Evolutionary conservation across 2,797 vertebrate species (phyloP), one percentile per base, ranked within the genome.

Genomic region (Anisognathus igniventris): DNA sequence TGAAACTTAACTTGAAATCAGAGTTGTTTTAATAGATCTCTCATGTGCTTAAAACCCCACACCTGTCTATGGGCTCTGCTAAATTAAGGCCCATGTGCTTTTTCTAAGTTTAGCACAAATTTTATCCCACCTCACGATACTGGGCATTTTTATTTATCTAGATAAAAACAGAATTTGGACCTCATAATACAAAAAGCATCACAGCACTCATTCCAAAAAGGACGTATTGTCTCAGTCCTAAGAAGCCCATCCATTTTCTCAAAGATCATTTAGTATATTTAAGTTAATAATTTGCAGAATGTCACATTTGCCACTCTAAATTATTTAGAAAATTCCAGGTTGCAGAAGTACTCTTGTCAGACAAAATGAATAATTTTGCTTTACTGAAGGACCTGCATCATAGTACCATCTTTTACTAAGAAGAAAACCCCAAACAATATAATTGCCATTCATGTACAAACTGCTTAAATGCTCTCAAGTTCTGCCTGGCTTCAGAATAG

Each of bases 401-500:
- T 56, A 74, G 44, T 56, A 51, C 25, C 40, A 72, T 21, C 47
- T 77, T 80, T 80, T 64, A 62, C 66, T 91, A 74, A 68, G 86
- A 96, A 88, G 66, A 95, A 94, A 90, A 96, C 80, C 66, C 58
- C 58, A 33, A 96, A 89, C 79, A 96, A 92, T 86, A 12, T 70
- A 90, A 96, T 78, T 95, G 95, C 80, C 88, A 96, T 84, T 81
- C 54, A 79, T 12, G 8, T 85, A 93, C 85, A 87, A 92, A 77
- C 77, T 66, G 58, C 33, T 94, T 94, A 91, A 95, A 95, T 31
- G 66, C 70, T 94, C 83, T 76, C 87, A 94, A 93, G 83, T 95
- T 90, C 77, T 83, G 21, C 86, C 87, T 83, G 93, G 83, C 44
- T 95, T 94, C 94, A 84, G 89, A 94, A 95, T 66, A 90, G 94